Conservation (phyloP, 2,113 vertebrate genomes). For the Barnardius zonarius region DNA sequence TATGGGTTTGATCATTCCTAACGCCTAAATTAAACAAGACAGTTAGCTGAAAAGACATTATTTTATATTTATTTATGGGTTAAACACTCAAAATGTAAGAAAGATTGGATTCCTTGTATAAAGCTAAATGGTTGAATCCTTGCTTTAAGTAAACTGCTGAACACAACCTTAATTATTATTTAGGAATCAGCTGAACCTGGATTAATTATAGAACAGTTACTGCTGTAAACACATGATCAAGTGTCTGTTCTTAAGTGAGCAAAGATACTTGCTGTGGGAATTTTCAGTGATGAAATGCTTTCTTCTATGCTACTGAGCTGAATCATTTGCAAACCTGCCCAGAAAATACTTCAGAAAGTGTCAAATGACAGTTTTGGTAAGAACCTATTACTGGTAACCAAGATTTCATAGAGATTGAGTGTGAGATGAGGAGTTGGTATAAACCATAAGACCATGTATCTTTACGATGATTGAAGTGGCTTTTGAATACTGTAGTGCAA, state of each 20-base stretch:
- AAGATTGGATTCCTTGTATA: not conserved
- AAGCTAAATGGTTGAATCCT: not conserved
- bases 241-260: not conserved
- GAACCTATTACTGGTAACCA: not conserved
- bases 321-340: not conserved
- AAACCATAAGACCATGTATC: not conserved
- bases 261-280: not conserved
- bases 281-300: not conserved
- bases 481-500: not conserved
- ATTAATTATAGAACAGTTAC: conserved; percentile 31
- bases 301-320: not conserved
- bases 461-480: not conserved
- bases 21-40: not conserved
- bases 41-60: not conserved
- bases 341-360: not conserved
- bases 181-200: conserved; percentile 2
- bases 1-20: not conserved
- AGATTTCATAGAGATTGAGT: not conserved
- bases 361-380: not conserved
- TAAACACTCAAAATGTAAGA: not conserved
- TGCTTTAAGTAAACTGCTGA: conserved; percentile 3
- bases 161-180: conserved; percentile 34
- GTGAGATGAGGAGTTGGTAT: not conserved
- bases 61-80: not conserved
- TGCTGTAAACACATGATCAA: not conserved